Conservation (phyloP, 64 coral and sea anemone genomes). For the Trachythela sp. region DNA sequence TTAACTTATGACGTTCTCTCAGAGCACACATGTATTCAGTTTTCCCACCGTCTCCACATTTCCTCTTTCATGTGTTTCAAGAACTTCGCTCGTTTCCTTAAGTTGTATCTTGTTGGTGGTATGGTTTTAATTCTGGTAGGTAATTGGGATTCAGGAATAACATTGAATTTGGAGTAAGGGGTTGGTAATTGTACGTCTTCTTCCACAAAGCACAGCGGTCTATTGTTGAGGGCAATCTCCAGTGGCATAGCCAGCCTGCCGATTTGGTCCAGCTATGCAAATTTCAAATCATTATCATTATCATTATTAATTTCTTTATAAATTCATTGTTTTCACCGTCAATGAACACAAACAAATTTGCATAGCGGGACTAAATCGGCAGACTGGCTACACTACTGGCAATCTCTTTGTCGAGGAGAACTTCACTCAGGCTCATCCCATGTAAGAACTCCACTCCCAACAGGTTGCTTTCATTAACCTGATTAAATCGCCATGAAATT, state of each 20-base stretch:
- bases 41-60: conserved; percentile 8
- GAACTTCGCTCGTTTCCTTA: conserved; percentile 41
- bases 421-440: conserved; percentile 29
- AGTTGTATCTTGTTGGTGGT: background rate
- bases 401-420: conserved; percentile 42
- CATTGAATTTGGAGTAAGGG: too few relatives aligned
- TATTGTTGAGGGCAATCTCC: too few relatives aligned
- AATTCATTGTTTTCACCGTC: too few relatives aligned
- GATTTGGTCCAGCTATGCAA: too few relatives aligned
- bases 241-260: too few relatives aligned
- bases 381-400: too few relatives aligned
- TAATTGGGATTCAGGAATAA: too few relatives aligned
- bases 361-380: too few relatives aligned
- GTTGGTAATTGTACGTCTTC: too few relatives aligned
- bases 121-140: background rate
- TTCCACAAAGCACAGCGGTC: too few relatives aligned
- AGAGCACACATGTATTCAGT: background rate
- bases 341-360: too few relatives aligned
- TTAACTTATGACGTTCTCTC: background rate
- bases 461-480: background rate
- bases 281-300: background rate
- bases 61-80: conserved; percentile 46
- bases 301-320: too few relatives aligned
- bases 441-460: background rate
- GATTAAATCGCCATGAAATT: background rate